Percentiles rank a stretch among this genome's conserved stretches.
These are phyloP conservation scores for Pseudobourletiella spinata DNA, from an alignment of 1,140 invertebrate genomes.

Conservation along the genomic window DNA sequence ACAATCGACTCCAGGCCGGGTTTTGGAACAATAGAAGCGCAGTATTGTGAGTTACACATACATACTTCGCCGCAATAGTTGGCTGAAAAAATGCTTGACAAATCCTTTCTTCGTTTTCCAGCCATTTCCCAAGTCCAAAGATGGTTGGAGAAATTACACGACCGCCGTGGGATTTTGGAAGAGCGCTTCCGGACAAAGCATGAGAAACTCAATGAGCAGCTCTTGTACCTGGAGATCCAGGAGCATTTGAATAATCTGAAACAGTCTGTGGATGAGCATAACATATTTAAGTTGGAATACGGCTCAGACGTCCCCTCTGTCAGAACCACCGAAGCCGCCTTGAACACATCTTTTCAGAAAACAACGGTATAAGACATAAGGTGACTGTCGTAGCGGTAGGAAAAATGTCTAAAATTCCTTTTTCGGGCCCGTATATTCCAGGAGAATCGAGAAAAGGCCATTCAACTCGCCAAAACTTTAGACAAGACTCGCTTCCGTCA, in stretches of 20 bases:
- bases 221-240: constrained; percentile 47
- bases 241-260: neutral
- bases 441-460: constrained; percentile 15
- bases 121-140: constrained; percentile 52
- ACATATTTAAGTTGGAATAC: neutral
- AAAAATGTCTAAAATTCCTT: too few species aligned
- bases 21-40: constrained; percentile 53
- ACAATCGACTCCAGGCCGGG: constrained; percentile 65
- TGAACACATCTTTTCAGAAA: neutral
- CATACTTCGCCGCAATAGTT: too few species aligned
- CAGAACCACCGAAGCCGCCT: neutral
- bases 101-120: neutral
- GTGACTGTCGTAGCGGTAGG: too few species aligned
- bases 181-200: constrained; percentile 50
- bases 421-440: too few species aligned
- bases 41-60: constrained; percentile 48
- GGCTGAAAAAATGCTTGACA: too few species aligned
- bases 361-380: neutral
- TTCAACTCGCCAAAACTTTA: constrained; percentile 5
- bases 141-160: constrained; percentile 67
- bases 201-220: constrained; percentile 57
- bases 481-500: constrained; percentile 13
- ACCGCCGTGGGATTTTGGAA: constrained; percentile 62
- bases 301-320: neutral
- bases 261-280: neutral